Conservation (phyloP, 2,888 invertebrate species). For the Cylloceria caligata region DNA sequence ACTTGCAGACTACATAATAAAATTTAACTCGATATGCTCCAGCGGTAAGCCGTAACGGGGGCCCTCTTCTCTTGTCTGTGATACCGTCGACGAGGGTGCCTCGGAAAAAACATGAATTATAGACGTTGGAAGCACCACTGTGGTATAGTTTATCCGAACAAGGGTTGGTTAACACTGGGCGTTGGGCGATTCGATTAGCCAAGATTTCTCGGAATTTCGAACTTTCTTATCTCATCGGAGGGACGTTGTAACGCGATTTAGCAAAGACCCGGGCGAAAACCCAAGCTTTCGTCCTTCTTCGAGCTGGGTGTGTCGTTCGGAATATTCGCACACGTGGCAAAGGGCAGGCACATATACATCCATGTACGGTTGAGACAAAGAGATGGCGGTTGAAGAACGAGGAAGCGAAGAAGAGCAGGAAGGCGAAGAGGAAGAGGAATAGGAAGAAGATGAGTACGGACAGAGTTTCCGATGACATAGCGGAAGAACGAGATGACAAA, state of each 20-base stretch:
- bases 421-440: conserved; percentile 1
- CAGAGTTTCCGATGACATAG: not conserved
- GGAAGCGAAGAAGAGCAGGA: not conserved
- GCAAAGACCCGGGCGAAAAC: not conserved
- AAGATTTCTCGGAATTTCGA: conserved; percentile 50
- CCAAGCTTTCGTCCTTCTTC: conserved; percentile 18
- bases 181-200: conserved; percentile 41
- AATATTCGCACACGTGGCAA: conserved; percentile 28
- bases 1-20: conserved; percentile 16
- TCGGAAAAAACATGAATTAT: conserved; percentile 48
- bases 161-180: conserved; percentile 3
- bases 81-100: not conserved
- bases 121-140: conserved; percentile 13
- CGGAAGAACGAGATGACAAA: not conserved
- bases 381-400: conserved; percentile 39
- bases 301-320: conserved; percentile 1
- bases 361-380: conserved; percentile 22
- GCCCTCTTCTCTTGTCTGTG: conserved; percentile 10
- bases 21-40: conserved; percentile 19
- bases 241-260: conserved; percentile 42
- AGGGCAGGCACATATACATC: not conserved
- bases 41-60: conserved; percentile 22
- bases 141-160: conserved; percentile 6
- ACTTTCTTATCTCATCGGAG: conserved; percentile 46
- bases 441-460: not conserved